phyloP scores from a whole-genome alignment of 2,113 vertebrate species.

The Tyto alba region DNA sequence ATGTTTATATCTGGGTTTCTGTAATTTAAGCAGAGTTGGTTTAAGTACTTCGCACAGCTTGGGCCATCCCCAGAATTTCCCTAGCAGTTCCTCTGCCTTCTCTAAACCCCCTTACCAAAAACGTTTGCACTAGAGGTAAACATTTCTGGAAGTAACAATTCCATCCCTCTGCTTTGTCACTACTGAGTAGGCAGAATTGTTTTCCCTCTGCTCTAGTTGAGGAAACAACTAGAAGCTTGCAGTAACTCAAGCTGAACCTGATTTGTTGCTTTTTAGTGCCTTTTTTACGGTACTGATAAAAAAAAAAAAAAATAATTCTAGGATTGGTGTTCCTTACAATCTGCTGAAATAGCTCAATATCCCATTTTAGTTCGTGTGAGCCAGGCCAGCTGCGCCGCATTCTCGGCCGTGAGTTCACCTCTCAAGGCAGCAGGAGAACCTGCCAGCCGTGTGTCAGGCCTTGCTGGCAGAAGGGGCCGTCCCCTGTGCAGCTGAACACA shows the following conservation, averaged over 20 bases:
- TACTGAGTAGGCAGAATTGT: neutral
- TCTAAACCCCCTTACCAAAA: neutral
- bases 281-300: neutral
- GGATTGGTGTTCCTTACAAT: neutral
- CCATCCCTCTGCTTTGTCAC: neutral
- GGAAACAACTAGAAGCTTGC: neutral
- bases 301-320: neutral
- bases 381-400: neutral
- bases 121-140: neutral
- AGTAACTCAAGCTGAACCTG: neutral
- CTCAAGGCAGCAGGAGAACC: neutral
- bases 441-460: neutral
- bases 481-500: accelerated
- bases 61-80: neutral
- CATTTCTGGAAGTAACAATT: neutral
- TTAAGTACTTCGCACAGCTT: neutral
- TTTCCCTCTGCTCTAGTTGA: neutral
- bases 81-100: neutral
- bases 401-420: neutral
- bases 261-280: neutral
- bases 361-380: neutral
- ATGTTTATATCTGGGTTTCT: neutral
- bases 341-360: neutral
- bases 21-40: neutral
- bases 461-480: neutral